Base-by-base conservation (phyloP, 2,888 invertebrate species). In the Hybos culiciformis region DNA sequence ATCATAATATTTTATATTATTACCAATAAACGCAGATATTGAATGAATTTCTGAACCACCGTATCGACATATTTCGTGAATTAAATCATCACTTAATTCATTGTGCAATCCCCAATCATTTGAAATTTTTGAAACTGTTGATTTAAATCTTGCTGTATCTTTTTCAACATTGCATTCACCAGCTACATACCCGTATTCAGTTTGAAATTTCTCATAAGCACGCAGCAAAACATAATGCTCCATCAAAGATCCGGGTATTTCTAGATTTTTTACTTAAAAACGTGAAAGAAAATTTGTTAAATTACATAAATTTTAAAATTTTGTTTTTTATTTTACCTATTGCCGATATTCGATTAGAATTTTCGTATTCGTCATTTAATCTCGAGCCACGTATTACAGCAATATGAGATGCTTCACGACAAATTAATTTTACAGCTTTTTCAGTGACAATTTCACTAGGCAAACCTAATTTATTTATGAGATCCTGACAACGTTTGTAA, bases 41-140 rank as follows among this genome's bases (percentile, higher is more conserved):
- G 91, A 85, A 65, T 97, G 97, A 46, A 97, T 70, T 67, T 98
- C 96, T 9, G 87, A 79, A 9, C 91, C 94, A 11, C 96, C 97
- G 67, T 90, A 96, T 24, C 94, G 77, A 59, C 90, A 91, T 69
- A 94, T 82, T 70, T 94, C 96, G 66, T 94, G 93, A 23, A 94
- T 78, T 56, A 84, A 83, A 63, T 96, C 94, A 66, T 96, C 96
- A 60, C 88, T 86, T 32, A 84, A 73, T 29, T 81, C 77, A 15
- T 80, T 78, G 42, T 74, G 67, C 57, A 86, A 79, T 5, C 87
- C 85, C 79, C 91, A 84, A 65, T 96, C 93, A 47, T 75, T 75
- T 1, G 93, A 67, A 44, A 94, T 67, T 68, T 87, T 90, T 37
- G 70, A 68, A 17, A 74, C 72, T 53, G 73, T 74, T 40, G 70